phyloP scores from a whole-genome alignment of 2,113 vertebrate species.

The Sterrhoptilus dennistouni region DNA sequence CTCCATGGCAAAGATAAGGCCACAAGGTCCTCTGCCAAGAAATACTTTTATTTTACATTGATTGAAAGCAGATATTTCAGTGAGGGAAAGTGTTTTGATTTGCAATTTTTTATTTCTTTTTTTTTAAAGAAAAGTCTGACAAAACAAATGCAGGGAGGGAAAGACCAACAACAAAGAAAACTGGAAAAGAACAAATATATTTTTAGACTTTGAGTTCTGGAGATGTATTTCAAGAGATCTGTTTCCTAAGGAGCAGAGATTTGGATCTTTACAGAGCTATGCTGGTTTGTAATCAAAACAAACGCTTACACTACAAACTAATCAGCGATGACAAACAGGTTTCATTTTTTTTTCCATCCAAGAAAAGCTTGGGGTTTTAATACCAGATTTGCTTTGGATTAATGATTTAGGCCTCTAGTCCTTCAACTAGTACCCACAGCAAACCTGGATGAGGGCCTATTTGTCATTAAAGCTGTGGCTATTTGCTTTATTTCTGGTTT shows the following conservation, averaged over 20 bases:
- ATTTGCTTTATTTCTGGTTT: neutral
- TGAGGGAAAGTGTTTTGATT: neutral
- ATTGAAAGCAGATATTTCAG: neutral
- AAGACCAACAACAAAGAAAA: neutral
- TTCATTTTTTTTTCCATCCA: neutral
- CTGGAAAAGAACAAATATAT: neutral
- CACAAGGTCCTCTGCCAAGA: neutral
- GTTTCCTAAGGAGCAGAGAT: neutral
- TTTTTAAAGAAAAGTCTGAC: neutral
- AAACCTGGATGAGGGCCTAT: neutral
- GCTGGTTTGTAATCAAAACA: neutral
- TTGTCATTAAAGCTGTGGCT: neutral
- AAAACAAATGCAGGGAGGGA: neutral
- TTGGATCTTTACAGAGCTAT: neutral
- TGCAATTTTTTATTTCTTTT: neutral
- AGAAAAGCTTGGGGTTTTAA: neutral
- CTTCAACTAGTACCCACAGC: neutral
- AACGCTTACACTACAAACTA: neutral
- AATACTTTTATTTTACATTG: neutral
- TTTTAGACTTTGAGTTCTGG: neutral
- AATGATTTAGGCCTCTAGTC: neutral
- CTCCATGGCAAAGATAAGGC: neutral
- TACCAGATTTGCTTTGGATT: neutral
- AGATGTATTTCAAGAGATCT: neutral
- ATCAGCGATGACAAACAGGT: neutral